Percentiles rank a stretch among this genome's conserved stretches.
Evolutionary conservation across 2,888 invertebrate genomes (phyloP).

Genomic region (Plebejus anna): DNA sequence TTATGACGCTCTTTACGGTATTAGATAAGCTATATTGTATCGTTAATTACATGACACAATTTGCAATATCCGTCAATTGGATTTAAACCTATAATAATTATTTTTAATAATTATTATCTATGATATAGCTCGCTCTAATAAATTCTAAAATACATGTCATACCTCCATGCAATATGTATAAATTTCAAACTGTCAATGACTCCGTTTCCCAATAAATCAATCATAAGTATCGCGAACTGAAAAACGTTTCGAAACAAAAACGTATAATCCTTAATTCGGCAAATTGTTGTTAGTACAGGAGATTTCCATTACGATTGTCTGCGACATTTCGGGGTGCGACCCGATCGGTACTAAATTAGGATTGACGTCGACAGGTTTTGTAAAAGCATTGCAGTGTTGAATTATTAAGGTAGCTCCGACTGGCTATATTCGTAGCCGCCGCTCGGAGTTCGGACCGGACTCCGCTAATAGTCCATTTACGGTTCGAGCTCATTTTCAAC

Average conservation of each 20-base stretch:
- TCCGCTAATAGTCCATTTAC: conserved; percentile 62
- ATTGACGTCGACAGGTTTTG: conserved; percentile 79
- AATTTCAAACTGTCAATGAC: neutral
- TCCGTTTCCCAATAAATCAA: neutral
- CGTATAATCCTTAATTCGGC: conserved; percentile 27
- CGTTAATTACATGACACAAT: neutral
- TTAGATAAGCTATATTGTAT: neutral
- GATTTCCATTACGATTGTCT: conserved; percentile 75
- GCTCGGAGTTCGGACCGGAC: conserved; percentile 52
- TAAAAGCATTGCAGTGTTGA: conserved; percentile 80
- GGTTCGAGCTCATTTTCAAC: conserved; percentile 70
- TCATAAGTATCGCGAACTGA: neutral
- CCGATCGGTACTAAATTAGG: conserved; percentile 76
- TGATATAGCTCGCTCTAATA: too few species aligned
- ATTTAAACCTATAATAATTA: neutral
- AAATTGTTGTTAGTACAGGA: conserved; percentile 50
- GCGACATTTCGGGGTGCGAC: conserved; percentile 73
- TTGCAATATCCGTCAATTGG: neutral
- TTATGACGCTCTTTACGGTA: neutral
- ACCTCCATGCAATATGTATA: neutral
- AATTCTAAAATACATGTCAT: too few species aligned
- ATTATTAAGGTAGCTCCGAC: conserved; percentile 75
- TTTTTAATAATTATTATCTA: neutral
- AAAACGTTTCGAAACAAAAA: conserved; percentile 7
- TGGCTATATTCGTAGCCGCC: conserved; percentile 70